Conservation (phyloP, 1,140 invertebrate genomes). For the Maconellicoccus hirsutus region DNA sequence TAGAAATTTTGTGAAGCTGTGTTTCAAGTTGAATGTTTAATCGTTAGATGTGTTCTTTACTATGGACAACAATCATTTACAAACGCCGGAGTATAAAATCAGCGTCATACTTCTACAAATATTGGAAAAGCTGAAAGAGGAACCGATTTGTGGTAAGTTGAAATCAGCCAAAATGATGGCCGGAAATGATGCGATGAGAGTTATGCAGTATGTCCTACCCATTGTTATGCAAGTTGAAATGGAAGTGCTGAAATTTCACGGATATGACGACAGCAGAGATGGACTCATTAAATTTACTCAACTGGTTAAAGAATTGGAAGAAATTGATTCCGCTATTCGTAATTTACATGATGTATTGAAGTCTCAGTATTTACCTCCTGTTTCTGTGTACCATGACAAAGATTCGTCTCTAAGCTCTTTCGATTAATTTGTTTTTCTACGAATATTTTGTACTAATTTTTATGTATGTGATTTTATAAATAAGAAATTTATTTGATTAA, state of each 20-base stretch:
- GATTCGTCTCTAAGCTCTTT: background rate
- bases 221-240: constrained; percentile 66
- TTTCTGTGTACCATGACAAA: constrained; percentile 51
- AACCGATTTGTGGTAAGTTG: background rate
- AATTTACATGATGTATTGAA: constrained; percentile 64
- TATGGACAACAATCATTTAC: background rate
- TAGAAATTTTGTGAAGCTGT: no score
- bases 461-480: no score
- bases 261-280: constrained; percentile 63
- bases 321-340: constrained; percentile 65
- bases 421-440: background rate
- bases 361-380: constrained; percentile 67
- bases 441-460: no score
- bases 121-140: constrained; percentile 51
- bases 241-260: constrained; percentile 67
- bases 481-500: no score
- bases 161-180: constrained; percentile 66
- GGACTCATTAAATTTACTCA: constrained; percentile 74
- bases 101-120: constrained; percentile 51
- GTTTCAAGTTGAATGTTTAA: no score
- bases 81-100: constrained; percentile 3
- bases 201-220: constrained; percentile 80
- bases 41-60: background rate
- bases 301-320: constrained; percentile 62
- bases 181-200: constrained; percentile 83